These are phyloP conservation scores for Parochlus steinenii DNA, from an alignment of 2,888 invertebrate species.

Conservation along the genomic window DNA sequence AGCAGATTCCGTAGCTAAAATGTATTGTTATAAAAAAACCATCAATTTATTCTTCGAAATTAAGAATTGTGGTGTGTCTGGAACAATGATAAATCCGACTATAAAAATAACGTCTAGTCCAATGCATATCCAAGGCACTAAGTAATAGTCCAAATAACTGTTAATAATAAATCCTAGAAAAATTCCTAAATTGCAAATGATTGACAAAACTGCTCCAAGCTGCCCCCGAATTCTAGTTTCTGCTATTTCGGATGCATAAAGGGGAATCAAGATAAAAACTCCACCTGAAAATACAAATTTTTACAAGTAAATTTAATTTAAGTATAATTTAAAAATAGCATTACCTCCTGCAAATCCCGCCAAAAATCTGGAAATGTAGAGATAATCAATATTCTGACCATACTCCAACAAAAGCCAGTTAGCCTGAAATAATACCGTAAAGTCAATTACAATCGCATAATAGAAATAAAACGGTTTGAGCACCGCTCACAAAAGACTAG, in stretches of 20 bases:
- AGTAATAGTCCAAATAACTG: slow-evolving; percentile 7
- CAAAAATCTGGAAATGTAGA: slow-evolving; percentile 9
- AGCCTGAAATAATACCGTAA: no score
- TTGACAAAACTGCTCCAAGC: slow-evolving; percentile 5
- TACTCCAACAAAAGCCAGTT: slow-evolving; percentile 9
- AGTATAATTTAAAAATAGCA: no score
- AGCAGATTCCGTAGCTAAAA: no score
- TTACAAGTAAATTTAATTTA: no score
- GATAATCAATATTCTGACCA: slow-evolving; percentile 4
- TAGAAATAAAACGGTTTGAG: no score
- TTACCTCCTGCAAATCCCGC: slow-evolving; percentile 11
- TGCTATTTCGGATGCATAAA: slow-evolving; percentile 12
- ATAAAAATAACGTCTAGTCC: slow-evolving; percentile 49
- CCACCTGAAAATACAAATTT: no score
- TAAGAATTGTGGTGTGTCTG: slow-evolving; percentile 57
- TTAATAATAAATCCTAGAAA: slow-evolving; percentile 10
- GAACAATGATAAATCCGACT: slow-evolving; percentile 52
- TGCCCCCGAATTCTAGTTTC: slow-evolving; percentile 9
- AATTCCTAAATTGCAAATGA: slow-evolving; percentile 11
- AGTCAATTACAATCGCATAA: no score
- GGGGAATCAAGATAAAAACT: slow-evolving; percentile 7
- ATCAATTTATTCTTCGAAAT: slow-evolving; percentile 39
- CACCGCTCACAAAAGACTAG: no score
- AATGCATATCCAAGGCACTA: slow-evolving; percentile 5
- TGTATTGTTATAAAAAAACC: no score